Evolutionary conservation across 2,888 invertebrate species (phyloP), one percentile per base, ranked within the genome.

Genomic region (Macrophya annulata): DNA sequence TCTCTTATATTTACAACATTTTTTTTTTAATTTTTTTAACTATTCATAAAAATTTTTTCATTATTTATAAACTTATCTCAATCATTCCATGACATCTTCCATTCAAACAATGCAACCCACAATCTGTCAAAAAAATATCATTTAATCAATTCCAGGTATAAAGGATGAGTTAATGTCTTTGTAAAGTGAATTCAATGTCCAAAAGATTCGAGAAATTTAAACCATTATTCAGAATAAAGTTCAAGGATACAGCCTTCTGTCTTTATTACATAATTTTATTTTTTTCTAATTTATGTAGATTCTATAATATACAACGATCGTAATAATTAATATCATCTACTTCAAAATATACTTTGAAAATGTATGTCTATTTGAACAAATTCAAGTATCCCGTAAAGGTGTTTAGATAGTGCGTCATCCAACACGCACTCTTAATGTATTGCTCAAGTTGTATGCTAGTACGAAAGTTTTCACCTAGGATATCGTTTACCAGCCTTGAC

Each of bases 31-130:
- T n/a, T n/a, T n/a, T n/a, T 1, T 31, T 31, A 31, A 31, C 31
- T 31, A 31, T 31, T 31, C 31, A 31, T 31, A 31, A 31, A 31
- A 31, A 2, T 31, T 31, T 31, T n/a, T 55, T n/a, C 2, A 55
- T 55, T n/a, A 55, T n/a, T 2, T 55, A 55, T 55, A 8, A 55
- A 8, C n/a, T n/a, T n/a, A 55, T 55, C 8, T 8, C n/a, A 17
- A 55, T 55, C n/a, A 15, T 68, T 31, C 10, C 31, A 68, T 55
- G 15, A 5, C 68, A 68, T 68, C 15, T 68, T 68, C 15, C 5
- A 37, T 55, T n/a, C 2, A 40, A 40, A 71, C 71, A 71, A 71
- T 71, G 31, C 40, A 40, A 71, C 17, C n/a, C n/a, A 71, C 71
- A 31, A n/a, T 37, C 37, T 40, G 37, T 71, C 71, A 71, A 40